phyloP scores from a whole-genome alignment of 2,888 invertebrate species.

The Phalera bucephala region DNA sequence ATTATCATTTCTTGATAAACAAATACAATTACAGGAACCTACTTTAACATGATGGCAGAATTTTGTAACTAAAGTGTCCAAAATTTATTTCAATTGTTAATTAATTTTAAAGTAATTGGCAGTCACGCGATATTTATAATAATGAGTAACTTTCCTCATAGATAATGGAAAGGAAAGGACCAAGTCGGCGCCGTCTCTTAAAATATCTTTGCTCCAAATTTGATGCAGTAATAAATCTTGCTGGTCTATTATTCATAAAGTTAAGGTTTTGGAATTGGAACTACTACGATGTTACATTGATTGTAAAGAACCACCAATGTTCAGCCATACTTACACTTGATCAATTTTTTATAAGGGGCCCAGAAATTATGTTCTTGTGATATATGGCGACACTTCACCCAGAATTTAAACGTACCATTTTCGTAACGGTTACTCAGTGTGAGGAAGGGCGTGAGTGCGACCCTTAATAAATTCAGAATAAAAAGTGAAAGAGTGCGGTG shows the following conservation, averaged over 20 bases:
- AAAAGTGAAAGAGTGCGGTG: slow-evolving; percentile 49
- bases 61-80: too few species aligned
- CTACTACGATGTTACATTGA: too few species aligned
- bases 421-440: slow-evolving; percentile 70
- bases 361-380: slow-evolving; percentile 73
- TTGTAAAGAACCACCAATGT: too few species aligned
- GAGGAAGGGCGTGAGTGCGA: slow-evolving; percentile 61
- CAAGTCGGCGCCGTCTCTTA: background rate
- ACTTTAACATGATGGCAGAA: too few species aligned
- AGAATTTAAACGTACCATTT: slow-evolving; percentile 76
- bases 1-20: too few species aligned
- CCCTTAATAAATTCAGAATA: slow-evolving; percentile 77
- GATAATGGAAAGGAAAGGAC: background rate
- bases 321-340: slow-evolving; percentile 14
- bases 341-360: slow-evolving; percentile 37
- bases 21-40: too few species aligned
- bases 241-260: background rate
- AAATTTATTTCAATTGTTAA: too few species aligned
- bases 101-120: too few species aligned
- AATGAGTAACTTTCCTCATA: too few species aligned
- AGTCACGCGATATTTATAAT: too few species aligned
- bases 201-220: background rate
- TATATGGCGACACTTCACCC: slow-evolving; percentile 73
- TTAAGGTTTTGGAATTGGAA: too few species aligned
- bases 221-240: background rate